Percentiles rank a stretch among this genome's conserved stretches.
Conservation (phyloP, 2,888 invertebrate species). For the Oeneis ivallda region DNA sequence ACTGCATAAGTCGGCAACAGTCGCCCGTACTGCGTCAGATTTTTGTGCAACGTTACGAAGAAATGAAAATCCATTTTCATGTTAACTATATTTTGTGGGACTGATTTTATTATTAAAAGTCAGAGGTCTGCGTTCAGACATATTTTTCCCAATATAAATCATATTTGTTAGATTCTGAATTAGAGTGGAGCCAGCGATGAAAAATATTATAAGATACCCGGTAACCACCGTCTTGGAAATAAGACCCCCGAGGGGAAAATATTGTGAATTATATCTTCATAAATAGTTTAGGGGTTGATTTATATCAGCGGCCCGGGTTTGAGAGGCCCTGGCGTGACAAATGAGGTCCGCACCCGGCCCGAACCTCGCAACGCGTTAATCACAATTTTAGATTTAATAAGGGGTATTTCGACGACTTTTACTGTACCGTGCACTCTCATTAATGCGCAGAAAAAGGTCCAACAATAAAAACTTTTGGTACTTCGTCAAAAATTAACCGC, state of each 20-base stretch:
- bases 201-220: slow-evolving; percentile 49
- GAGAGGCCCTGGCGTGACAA: slow-evolving; percentile 54
- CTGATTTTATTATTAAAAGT: neutral
- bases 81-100: neutral
- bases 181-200: slow-evolving; percentile 42
- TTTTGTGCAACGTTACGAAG: too few species aligned
- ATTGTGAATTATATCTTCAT: slow-evolving; percentile 55
- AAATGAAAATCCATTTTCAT: neutral
- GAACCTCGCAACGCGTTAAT: slow-evolving; percentile 46
- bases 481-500: slow-evolving; percentile 1
- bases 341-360: slow-evolving; percentile 48
- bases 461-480: slow-evolving; percentile 7
- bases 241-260: slow-evolving; percentile 43
- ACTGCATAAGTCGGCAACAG: too few species aligned
- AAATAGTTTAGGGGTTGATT: slow-evolving; percentile 62
- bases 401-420: slow-evolving; percentile 41
- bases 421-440: slow-evolving; percentile 37
- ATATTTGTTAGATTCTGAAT: slow-evolving; percentile 30
- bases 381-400: slow-evolving; percentile 51
- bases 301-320: slow-evolving; percentile 50
- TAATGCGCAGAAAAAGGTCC: slow-evolving; percentile 45
- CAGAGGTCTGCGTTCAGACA: neutral
- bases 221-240: slow-evolving; percentile 47
- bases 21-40: too few species aligned
- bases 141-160: neutral